A percentile compares a stretch with the other conserved stretches of the same genome.
Evolutionary conservation across 2,888 invertebrate genomes (phyloP).

Genomic region (Linnaemya tessellans): DNA sequence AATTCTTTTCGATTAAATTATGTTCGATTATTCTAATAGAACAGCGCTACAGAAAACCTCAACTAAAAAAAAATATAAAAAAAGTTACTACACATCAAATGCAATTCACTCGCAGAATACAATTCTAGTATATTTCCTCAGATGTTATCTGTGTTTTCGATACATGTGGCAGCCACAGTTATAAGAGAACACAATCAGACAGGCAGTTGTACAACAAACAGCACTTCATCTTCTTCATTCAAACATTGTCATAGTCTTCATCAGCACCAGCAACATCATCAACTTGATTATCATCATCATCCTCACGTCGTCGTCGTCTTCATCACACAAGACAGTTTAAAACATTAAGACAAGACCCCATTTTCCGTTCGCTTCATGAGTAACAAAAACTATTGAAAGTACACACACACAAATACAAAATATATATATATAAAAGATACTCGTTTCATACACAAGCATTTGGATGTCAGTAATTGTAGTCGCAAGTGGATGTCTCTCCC

Average conservation of each 20-base stretch:
- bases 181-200: neutral
- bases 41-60: too few species aligned
- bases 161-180: constrained; percentile 29
- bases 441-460: neutral
- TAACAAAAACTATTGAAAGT: constrained; percentile 19
- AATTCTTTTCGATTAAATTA: too few species aligned
- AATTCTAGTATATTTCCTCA: neutral
- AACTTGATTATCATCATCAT: constrained; percentile 7
- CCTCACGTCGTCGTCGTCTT: constrained; percentile 14
- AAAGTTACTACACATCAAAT: constrained; percentile 49
- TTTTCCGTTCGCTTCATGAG: constrained; percentile 47
- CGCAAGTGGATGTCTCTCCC: constrained; percentile 38
- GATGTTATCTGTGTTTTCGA: constrained; percentile 1
- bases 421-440: neutral
- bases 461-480: neutral
- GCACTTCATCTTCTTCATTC: constrained; percentile 43
- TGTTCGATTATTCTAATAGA: too few species aligned
- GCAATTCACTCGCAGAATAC: constrained; percentile 53
- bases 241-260: constrained; percentile 35
- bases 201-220: constrained; percentile 16
- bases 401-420: too few species aligned
- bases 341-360: constrained; percentile 47
- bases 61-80: constrained; percentile 1
- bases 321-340: constrained; percentile 32
- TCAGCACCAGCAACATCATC: constrained; percentile 5